These are phyloP conservation scores for Allygus modestus DNA, from an alignment of 2,888 invertebrate genomes.

Conservation along the genomic window DNA sequence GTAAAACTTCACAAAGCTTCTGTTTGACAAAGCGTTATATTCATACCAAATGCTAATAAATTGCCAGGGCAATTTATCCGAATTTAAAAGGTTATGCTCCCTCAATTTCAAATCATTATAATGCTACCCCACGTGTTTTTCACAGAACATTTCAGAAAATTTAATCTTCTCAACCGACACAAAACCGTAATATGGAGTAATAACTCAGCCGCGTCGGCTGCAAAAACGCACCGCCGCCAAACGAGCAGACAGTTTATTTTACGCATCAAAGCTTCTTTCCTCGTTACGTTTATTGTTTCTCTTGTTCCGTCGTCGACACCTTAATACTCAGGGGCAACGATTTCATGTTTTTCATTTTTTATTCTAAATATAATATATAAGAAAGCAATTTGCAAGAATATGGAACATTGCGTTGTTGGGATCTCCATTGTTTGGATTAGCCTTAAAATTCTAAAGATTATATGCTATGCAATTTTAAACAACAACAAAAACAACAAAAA, in stretches of 20 bases:
- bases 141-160: conserved; percentile 28
- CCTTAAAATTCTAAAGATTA: background rate
- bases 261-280: conserved; percentile 41
- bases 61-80: too few relatives aligned
- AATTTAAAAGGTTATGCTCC: background rate
- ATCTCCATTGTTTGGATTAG: background rate
- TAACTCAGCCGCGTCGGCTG: conserved; percentile 40
- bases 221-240: conserved; percentile 37
- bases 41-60: too few relatives aligned
- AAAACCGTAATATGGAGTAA: conserved; percentile 37
- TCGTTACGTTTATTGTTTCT: conserved; percentile 42
- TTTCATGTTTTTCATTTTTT: background rate
- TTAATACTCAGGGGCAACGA: background rate
- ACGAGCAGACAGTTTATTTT: conserved; percentile 50
- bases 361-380: too few relatives aligned
- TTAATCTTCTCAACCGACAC: conserved; percentile 32
- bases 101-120: background rate
- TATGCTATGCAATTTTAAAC: too few relatives aligned
- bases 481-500: too few relatives aligned
- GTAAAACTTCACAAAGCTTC: too few relatives aligned
- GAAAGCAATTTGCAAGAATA: too few relatives aligned
- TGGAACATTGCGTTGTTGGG: too few relatives aligned
- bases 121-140: background rate
- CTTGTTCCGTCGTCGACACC: conserved; percentile 10
- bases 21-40: too few relatives aligned